Evolutionary conservation across 2,888 invertebrate genomes (phyloP), one percentile per base, ranked within the genome.

Genomic region (Ormyrus thymus): DNA sequence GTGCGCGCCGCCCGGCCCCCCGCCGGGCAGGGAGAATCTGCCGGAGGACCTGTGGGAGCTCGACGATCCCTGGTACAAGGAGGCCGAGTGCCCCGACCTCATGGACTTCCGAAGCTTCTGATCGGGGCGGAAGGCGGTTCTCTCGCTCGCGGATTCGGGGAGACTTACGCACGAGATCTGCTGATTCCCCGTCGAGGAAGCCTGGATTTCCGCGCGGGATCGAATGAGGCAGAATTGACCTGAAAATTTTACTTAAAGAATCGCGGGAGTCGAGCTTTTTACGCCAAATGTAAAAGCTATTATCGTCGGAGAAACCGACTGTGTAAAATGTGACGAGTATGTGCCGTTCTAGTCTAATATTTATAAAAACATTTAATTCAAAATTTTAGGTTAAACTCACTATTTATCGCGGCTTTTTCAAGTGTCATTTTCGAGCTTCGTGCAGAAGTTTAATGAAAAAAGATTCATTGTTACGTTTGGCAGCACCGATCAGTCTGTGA

Each of bases 51-150:
- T 88, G 5, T 86, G 87, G 87, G 85, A 85, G 0, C 7, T 88
- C 9, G 87, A 87, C 0, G 88, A 88, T 81, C 86, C 87, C 2
- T 88, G 88, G 88, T 84, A 80, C 13, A 78, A 45, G 29, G 82
- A 81, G 45, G n/a, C 62, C 7, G 53, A 58, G 2, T 78, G 83
- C 1, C 79, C 84, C 0, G 86, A 87, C 71, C 80, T 88, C 43
- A 88, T 88, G 0, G 82, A 84, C 45, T 79, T 69, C 69, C 7
- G 56, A 53, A 46, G 43, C 15, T 62, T 10, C 29, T 55, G 46
- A 50, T 6, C 9, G 13, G 11, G 1, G 11, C 6, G 0, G 56
- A 55, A 15, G n/a, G n/a, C n/a, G n/a, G n/a, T n/a, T n/a, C n/a
- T n/a, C n/a, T n/a, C n/a, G n/a, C n/a, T n/a, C n/a, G n/a, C n/a